These are phyloP conservation scores for Petrocephalus microphthalmus DNA, from an alignment of 2,113 vertebrate genomes.

Conservation along the genomic window DNA sequence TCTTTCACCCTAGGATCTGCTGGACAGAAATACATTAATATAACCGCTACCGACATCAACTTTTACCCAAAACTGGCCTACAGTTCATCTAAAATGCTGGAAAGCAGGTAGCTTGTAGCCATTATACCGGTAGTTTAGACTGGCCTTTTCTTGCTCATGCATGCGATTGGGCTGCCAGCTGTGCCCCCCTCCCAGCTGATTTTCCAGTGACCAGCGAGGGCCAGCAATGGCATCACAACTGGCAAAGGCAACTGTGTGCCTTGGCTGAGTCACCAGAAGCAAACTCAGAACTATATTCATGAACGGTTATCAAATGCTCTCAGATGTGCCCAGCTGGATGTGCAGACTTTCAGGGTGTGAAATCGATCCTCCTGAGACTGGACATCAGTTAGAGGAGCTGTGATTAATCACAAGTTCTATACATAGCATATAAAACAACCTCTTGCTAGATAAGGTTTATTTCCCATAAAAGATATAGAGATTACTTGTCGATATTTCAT, in stretches of 20 bases:
- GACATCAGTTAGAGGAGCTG: conserved; percentile 4
- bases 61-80: neutral
- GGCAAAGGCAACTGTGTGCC: neutral
- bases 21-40: neutral
- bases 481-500: neutral
- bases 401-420: neutral
- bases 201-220: too few relatives aligned
- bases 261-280: neutral
- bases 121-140: neutral
- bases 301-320: neutral
- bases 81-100: neutral
- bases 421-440: neutral
- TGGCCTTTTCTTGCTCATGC: neutral
- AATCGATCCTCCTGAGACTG: conserved; percentile 28
- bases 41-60: neutral
- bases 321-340: neutral
- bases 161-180: neutral
- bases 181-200: neutral
- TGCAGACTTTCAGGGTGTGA: neutral
- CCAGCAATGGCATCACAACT: neutral
- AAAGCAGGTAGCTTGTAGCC: neutral
- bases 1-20: too few relatives aligned
- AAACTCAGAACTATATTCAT: neutral
- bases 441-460: neutral
- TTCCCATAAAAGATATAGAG: neutral